phyloP scores from a whole-genome alignment of 2,113 vertebrate species.

The Mellivora capensis region DNA sequence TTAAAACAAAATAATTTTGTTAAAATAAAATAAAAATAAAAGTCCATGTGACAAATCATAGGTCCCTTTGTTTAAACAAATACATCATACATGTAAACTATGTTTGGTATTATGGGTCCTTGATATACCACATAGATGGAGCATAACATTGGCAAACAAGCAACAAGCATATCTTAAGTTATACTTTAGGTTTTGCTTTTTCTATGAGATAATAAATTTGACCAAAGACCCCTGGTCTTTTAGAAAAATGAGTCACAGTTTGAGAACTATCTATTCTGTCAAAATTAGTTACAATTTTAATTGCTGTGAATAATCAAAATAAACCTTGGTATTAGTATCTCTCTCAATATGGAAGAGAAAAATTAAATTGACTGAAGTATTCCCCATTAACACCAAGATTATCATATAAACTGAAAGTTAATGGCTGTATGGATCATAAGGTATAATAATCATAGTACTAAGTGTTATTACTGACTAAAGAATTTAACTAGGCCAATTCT shows the following conservation, averaged over 20 bases:
- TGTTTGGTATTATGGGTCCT: neutral
- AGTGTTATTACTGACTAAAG: slow-evolving; percentile 37
- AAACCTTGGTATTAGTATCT: neutral
- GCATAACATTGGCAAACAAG: neutral
- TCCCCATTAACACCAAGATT: slow-evolving; percentile 40
- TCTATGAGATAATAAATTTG: neutral
- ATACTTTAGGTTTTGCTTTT: neutral
- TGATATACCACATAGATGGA: neutral
- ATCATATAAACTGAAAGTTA: slow-evolving; percentile 45
- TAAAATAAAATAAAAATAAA: too few species aligned
- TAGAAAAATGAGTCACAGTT: neutral
- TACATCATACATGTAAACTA: neutral
- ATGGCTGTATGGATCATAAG: slow-evolving; percentile 30
- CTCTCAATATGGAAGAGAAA: neutral
- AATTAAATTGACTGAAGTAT: neutral
- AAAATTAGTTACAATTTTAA: slow-evolving; percentile 16
- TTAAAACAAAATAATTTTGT: neutral
- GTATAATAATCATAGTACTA: slow-evolving; percentile 32
- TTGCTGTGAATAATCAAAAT: neutral
- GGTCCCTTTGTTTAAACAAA: neutral
- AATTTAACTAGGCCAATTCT: slow-evolving; percentile 53
- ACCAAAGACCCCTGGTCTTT: neutral
- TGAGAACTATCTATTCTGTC: neutral
- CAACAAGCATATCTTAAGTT: neutral
- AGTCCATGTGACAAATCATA: neutral